Conservation (phyloP, 2,888 invertebrate genomes). For the Mystacides longicornis region DNA sequence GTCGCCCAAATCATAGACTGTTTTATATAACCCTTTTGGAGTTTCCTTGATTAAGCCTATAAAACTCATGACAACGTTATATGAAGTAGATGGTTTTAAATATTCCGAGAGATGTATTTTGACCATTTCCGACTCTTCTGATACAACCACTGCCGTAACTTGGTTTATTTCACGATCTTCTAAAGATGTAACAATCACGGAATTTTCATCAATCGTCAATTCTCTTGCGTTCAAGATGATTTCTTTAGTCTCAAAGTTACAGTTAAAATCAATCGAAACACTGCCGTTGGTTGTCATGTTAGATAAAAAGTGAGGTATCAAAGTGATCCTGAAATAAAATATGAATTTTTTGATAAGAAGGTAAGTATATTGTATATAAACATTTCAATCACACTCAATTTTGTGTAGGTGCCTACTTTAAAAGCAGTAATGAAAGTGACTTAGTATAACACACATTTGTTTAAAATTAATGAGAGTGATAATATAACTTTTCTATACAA, state of each 20-base stretch:
- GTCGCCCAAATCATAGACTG: conserved; percentile 38
- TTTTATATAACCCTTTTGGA: conserved; percentile 49
- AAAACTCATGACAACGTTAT: conserved; percentile 46
- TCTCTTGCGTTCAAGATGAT: conserved; percentile 41
- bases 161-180: conserved; percentile 25
- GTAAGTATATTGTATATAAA: neutral
- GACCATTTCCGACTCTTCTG: neutral
- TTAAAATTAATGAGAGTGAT: no score
- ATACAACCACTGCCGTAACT: no score
- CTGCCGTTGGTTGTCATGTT: conserved; percentile 37
- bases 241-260: conserved; percentile 35
- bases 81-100: conserved; percentile 25
- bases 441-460: no score
- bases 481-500: no score
- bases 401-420: no score
- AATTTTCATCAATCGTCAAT: conserved; percentile 36
- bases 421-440: no score
- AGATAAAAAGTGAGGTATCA: conserved; percentile 33
- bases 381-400: no score
- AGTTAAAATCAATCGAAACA: conserved; percentile 37
- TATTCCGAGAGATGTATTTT: neutral
- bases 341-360: neutral
- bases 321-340: conserved; percentile 9
- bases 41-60: conserved; percentile 46
- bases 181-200: conserved; percentile 29